Percentiles rank a stretch among this genome's conserved stretches.
phyloP scores from a whole-genome alignment of 2,113 vertebrate species.

The Plotosus lineatus region DNA sequence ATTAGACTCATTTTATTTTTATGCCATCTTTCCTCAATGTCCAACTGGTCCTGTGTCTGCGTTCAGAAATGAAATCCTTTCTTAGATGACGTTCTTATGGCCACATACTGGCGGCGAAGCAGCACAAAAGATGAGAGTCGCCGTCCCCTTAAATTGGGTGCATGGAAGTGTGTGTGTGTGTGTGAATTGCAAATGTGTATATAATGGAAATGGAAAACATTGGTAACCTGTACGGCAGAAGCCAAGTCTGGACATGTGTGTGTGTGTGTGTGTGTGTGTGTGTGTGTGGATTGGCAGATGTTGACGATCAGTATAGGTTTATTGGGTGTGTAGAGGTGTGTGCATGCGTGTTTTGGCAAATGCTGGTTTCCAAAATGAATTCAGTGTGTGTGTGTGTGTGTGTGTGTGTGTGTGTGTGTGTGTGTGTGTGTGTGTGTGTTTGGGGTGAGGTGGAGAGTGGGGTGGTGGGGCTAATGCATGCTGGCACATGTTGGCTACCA shows the following conservation, averaged over 20 bases:
- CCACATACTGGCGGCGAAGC: neutral
- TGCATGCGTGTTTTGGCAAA: constrained; percentile 21
- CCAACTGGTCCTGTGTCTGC: neutral
- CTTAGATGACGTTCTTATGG: neutral
- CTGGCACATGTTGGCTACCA: constrained; percentile 43
- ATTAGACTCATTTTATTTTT: neutral
- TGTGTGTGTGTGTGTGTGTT: neutral
- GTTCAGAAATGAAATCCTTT: neutral
- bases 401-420: neutral
- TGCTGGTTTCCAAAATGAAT: neutral
- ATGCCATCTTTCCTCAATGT: neutral
- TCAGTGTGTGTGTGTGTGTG: neutral
- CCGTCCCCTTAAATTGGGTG: constrained; percentile 7
- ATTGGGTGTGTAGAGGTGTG: neutral
- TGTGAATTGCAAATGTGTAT: neutral
- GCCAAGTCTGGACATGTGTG: neutral
- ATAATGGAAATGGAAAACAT: neutral
- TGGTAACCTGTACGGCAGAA: neutral
- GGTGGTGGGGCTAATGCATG: neutral
- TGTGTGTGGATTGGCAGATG: constrained; percentile 1
- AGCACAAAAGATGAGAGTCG: constrained; percentile 7
- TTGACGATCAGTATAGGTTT: neutral
- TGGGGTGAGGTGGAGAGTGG: neutral
- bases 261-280: neutral
- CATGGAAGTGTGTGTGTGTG: neutral